Percentiles rank a stretch among this genome's conserved stretches.
Conservation (phyloP, 2,888 invertebrate species). For the Cheilosia vulpina region DNA sequence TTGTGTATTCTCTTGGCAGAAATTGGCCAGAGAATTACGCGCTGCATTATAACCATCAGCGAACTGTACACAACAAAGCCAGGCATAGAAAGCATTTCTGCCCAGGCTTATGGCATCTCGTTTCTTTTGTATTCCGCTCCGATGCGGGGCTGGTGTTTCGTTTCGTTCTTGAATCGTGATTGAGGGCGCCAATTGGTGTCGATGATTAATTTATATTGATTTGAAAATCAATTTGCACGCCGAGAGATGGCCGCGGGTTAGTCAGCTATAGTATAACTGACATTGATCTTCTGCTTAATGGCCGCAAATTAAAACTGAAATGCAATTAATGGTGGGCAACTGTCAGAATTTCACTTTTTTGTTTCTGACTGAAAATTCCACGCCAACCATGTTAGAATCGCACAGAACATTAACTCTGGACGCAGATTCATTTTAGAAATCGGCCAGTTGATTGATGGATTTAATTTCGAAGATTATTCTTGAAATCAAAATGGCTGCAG, state of each 20-base stretch:
- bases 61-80: slow-evolving; percentile 39
- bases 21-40: slow-evolving; percentile 64
- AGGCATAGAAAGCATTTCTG: slow-evolving; percentile 52
- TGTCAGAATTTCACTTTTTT: slow-evolving; percentile 47
- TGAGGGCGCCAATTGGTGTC: slow-evolving; percentile 68
- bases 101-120: slow-evolving; percentile 7
- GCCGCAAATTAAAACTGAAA: slow-evolving; percentile 2
- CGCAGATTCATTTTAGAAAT: background rate
- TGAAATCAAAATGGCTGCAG: slow-evolving; percentile 5
- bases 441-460: slow-evolving; percentile 23
- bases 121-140: slow-evolving; percentile 37
- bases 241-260: background rate
- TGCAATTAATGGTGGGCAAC: slow-evolving; percentile 25
- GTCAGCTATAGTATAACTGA: background rate
- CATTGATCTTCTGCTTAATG: slow-evolving; percentile 29
- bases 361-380: background rate
- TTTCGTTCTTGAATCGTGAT: slow-evolving; percentile 50
- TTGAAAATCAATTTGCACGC: slow-evolving; percentile 57
- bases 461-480: slow-evolving; percentile 7
- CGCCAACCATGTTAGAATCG: too few relatives aligned
- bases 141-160: background rate
- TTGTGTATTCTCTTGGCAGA: slow-evolving; percentile 37
- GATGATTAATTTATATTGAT: slow-evolving; percentile 55
- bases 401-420: too few relatives aligned
- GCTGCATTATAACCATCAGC: slow-evolving; percentile 59